Base-by-base conservation (phyloP, 2,888 invertebrate genomes). In the Lysandra bellargus region DNA sequence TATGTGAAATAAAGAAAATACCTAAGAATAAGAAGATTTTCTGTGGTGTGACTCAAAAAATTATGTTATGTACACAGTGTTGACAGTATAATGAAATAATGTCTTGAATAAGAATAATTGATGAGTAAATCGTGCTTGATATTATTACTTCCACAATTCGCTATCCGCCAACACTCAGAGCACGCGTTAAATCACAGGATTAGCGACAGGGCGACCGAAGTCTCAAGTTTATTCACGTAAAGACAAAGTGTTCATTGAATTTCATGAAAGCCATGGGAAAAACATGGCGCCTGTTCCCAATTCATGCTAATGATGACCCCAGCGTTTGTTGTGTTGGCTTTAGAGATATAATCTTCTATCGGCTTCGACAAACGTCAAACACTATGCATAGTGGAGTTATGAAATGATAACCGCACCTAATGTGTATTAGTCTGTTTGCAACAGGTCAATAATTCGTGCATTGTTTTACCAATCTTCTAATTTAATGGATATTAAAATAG, bases 211-310 rank as follows among this genome's bases (percentile, higher is more conserved):
- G 83, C 84, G 83, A 82, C 79, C 79, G 81, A 82, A 80, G 80
- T 80, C 82, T 83, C 80, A 73, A 83, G 82, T 83, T 80, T 83
- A 81, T 83, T 82, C 83, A 83, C 80, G 81, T 80, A 82, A 82
- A 88, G 87, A 90, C 90, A 90, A 90, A 89, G 88, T 87, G 89
- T 90, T 91, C 91, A 90, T 91, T 90, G 91, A 91, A 90, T 91
- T 91, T 91, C 90, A 91, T 91, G 79, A 79, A 72, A 33, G 33
- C 75, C 44, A 61, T 79, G 75, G 61, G 40, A 79, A 75, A 75
- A 79, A 79, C 79, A 79, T 60, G 61, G 60, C 79, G 75, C 23
- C 60, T 30, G 61, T 79, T 74, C 64, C 57, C 44, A 44, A 79
- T 74, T 79, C 79, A 79, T 61, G 75, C 75, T 74, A 75, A 74